phyloP scores from a whole-genome alignment of 2,888 invertebrate species.

The Sicus ferrugineus region DNA sequence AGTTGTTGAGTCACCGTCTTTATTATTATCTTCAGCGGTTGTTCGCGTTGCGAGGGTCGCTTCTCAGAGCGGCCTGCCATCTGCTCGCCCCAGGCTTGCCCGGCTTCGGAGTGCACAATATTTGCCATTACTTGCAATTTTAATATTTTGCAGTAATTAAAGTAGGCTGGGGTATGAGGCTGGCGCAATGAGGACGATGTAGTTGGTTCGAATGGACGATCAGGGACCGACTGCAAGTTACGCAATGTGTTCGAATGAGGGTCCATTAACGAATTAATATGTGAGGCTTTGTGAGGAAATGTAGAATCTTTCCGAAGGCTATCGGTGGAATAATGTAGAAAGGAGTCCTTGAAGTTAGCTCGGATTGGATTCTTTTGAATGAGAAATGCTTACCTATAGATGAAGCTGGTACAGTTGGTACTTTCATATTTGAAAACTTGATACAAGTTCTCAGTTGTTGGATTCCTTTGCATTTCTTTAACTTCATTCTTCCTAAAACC shows the following conservation, averaged over 20 bases:
- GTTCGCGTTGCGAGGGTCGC: neutral
- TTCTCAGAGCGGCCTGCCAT: neutral
- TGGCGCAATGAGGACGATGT: neutral
- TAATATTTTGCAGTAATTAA: constrained; percentile 19
- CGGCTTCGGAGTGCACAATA: constrained; percentile 13
- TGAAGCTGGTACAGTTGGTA: no score
- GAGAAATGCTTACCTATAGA: no score
- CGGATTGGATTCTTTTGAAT: no score
- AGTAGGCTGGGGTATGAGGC: neutral
- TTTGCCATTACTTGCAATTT: constrained; percentile 31
- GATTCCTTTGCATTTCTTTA: no score
- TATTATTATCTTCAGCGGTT: neutral
- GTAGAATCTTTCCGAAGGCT: no score
- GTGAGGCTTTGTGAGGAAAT: no score
- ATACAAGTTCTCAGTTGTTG: no score
- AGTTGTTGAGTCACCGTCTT: constrained; percentile 23
- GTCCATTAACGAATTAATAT: constrained; percentile 9
- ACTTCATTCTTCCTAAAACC: no score
- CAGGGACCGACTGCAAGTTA: constrained; percentile 10
- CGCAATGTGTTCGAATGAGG: constrained; percentile 20
- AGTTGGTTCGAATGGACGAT: constrained; percentile 11
- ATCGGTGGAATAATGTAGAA: no score
- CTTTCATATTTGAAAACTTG: no score
- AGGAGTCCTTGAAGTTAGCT: no score
- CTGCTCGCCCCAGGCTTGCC: constrained; percentile 4